Percentiles rank a stretch among this genome's conserved stretches.
These are phyloP conservation scores for Neodontobutis hainanensis DNA, from an alignment of 2,113 vertebrate species.

Conservation along the genomic window DNA sequence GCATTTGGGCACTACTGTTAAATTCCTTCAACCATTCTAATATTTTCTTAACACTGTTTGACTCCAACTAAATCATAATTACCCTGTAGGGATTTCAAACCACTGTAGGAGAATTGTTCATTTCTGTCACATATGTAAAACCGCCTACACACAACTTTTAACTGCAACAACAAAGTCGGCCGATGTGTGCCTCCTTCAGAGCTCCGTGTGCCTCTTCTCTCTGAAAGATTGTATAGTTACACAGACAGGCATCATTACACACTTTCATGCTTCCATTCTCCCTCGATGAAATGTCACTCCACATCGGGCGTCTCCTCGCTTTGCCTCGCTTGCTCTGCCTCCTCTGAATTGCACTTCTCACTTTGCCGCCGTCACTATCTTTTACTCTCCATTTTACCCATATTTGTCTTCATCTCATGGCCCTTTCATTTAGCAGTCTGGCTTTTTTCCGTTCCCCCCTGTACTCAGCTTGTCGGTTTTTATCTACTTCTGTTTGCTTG, in stretches of 20 bases:
- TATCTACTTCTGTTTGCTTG: conserved; percentile 13
- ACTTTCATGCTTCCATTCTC: conserved; percentile 56
- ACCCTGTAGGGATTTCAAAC: neutral
- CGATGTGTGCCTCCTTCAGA: conserved; percentile 2
- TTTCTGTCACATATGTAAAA: neutral
- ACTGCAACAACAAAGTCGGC: neutral
- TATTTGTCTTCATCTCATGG: conserved; percentile 37
- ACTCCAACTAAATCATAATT: neutral
- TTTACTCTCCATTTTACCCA: conserved; percentile 36
- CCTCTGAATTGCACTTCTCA: neutral
- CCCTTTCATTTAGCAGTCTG: conserved; percentile 17
- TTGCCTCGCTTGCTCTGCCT: conserved; percentile 6
- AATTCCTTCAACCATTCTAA: neutral
- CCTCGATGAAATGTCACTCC: conserved; percentile 52
- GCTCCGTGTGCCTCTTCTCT: conserved; percentile 2
- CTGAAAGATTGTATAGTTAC: conserved; percentile 34
- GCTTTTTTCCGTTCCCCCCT: neutral
- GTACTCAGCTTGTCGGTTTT: conserved; percentile 10
- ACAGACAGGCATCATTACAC: conserved; percentile 58
- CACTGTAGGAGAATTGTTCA: neutral
- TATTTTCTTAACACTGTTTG: neutral
- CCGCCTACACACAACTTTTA: neutral
- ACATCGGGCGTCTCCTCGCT: conserved; percentile 44
- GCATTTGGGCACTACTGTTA: neutral
- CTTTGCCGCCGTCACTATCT: conserved; percentile 33